Evolutionary conservation across 2,888 invertebrate species (phyloP).

Genomic region (Drosophila quasianomalipes): DNA sequence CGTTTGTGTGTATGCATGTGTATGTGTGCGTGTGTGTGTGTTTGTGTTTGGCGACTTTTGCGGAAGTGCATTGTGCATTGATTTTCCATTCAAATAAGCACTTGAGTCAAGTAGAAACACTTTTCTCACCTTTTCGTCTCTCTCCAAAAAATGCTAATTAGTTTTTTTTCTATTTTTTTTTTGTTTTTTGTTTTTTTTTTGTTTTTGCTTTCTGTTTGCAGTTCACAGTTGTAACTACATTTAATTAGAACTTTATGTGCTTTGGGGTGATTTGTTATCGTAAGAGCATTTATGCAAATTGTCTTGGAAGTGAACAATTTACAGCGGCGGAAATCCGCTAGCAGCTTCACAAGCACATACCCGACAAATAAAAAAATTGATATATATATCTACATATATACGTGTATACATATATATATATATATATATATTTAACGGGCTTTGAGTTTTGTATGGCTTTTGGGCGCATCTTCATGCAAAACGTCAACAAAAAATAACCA

Average conservation of each 20-base stretch:
- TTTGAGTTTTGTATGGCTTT: constrained; percentile 12
- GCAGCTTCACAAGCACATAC: constrained; percentile 9
- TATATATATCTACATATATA: not conserved
- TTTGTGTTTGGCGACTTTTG: constrained; percentile 53
- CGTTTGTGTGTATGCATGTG: constrained; percentile 30
- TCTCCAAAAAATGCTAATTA: constrained; percentile 73
- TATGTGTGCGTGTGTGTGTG: constrained; percentile 37
- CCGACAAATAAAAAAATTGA: not conserved
- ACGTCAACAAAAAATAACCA: constrained; percentile 15
- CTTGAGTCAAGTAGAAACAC: constrained; percentile 62
- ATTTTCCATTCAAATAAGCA: constrained; percentile 77
- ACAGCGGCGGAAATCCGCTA: constrained; percentile 65
- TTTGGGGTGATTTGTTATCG: constrained; percentile 63
- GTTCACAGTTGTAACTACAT: constrained; percentile 49
- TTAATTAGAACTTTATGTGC: constrained; percentile 70
- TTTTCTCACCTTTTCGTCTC: constrained; percentile 72
- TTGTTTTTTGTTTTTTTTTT: constrained; percentile 24
- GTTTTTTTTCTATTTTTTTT: constrained; percentile 29
- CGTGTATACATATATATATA: not conserved
- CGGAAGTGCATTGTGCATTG: constrained; percentile 79
- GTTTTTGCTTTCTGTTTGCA: not conserved
- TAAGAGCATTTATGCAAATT: constrained; percentile 67
- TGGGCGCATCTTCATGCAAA: constrained; percentile 51
- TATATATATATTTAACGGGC: not conserved
- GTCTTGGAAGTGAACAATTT: constrained; percentile 57